Evolutionary conservation across 2,888 invertebrate species (phyloP).

Genomic region (Pyralis farinalis): DNA sequence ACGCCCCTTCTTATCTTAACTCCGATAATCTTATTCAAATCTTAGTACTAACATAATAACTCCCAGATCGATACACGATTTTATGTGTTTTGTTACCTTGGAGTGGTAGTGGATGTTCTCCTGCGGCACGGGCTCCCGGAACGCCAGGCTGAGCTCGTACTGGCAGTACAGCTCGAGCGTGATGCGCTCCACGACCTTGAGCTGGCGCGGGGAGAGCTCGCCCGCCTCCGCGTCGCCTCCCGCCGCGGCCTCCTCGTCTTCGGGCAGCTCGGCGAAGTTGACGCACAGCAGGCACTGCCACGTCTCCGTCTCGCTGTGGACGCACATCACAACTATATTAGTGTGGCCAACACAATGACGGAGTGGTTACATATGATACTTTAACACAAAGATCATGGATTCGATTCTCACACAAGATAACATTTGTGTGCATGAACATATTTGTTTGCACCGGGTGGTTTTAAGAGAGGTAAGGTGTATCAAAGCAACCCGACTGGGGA

Average conservation of each 20-base stretch:
- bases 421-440: too few species aligned
- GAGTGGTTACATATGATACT: too few species aligned
- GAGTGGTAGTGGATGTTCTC: slow-evolving; percentile 72
- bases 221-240: slow-evolving; percentile 44
- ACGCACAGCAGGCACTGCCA: slow-evolving; percentile 96
- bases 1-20: too few species aligned
- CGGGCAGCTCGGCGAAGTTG: slow-evolving; percentile 85
- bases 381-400: too few species aligned
- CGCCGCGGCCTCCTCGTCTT: slow-evolving; percentile 46
- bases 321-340: too few species aligned
- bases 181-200: slow-evolving; percentile 89
- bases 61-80: neutral
- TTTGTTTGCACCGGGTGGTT: too few species aligned
- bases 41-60: too few species aligned
- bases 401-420: too few species aligned
- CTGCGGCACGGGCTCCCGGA: slow-evolving; percentile 90
- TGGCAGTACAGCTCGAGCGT: slow-evolving; percentile 95
- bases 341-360: too few species aligned
- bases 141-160: slow-evolving; percentile 92
- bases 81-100: slow-evolving; percentile 35
- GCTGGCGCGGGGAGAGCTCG: slow-evolving; percentile 80
- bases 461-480: too few species aligned
- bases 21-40: too few species aligned
- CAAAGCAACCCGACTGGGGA: too few species aligned
- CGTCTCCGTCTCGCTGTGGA: slow-evolving; percentile 90